Evolutionary conservation across 2,888 invertebrate genomes (phyloP).

Genomic region (Orgyia antiqua): DNA sequence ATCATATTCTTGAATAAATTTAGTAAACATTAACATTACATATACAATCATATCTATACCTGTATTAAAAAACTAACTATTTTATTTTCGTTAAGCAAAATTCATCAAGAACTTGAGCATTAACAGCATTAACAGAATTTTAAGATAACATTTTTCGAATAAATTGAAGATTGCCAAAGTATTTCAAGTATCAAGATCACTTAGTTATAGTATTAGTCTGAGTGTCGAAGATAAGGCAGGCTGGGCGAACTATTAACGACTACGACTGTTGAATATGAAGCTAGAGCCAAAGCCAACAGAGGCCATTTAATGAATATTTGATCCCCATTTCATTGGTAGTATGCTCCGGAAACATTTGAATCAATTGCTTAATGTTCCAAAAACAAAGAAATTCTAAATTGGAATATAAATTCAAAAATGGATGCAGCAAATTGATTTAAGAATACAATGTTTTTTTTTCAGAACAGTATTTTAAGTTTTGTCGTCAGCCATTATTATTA

Average conservation of each 20-base stretch:
- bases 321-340: slow-evolving; percentile 46
- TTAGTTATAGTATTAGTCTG: slow-evolving; percentile 40
- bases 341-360: slow-evolving; percentile 45
- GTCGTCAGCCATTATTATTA: too few relatives aligned
- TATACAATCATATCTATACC: too few relatives aligned
- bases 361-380: slow-evolving; percentile 41
- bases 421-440: slow-evolving; percentile 10
- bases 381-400: too few relatives aligned
- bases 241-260: slow-evolving; percentile 62
- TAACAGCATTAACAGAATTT: too few relatives aligned
- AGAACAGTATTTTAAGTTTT: too few relatives aligned
- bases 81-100: too few relatives aligned
- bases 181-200: slow-evolving; percentile 42
- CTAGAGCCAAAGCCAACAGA: slow-evolving; percentile 36
- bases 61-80: too few relatives aligned
- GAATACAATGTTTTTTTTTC: not conserved
- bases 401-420: slow-evolving; percentile 19
- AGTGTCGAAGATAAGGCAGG: slow-evolving; percentile 60
- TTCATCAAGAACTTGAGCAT: too few relatives aligned
- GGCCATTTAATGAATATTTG: slow-evolving; percentile 67
- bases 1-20: too few relatives aligned
- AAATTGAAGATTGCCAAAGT: too few relatives aligned
- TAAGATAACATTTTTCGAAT: too few relatives aligned
- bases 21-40: too few relatives aligned
- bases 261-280: slow-evolving; percentile 63